These are phyloP conservation scores for Corythornis cristatus DNA, from an alignment of 2,113 vertebrate genomes.

Conservation along the genomic window DNA sequence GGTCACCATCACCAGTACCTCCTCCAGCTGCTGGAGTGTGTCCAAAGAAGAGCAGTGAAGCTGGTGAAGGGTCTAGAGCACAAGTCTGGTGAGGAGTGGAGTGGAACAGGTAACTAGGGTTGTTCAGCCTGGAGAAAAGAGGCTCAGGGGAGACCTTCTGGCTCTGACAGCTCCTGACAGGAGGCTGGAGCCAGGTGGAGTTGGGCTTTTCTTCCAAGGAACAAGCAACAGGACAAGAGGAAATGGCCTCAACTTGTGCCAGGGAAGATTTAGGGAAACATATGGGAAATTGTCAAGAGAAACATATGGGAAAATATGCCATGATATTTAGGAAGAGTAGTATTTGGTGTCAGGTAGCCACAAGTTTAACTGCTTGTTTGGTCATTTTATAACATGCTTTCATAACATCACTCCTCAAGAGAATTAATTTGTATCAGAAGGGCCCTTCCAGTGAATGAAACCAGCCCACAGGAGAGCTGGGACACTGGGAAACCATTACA, in stretches of 20 bases:
- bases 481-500: fast-evolving
- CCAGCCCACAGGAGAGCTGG: background rate
- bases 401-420: fast-evolving
- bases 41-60: background rate
- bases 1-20: background rate
- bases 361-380: background rate
- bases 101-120: background rate
- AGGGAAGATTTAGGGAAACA: background rate
- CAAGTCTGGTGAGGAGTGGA: too few species aligned
- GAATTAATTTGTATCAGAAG: background rate
- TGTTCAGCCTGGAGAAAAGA: background rate
- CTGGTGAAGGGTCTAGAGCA: background rate
- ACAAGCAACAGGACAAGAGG: background rate
- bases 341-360: fast-evolving
- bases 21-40: background rate
- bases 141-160: background rate
- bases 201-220: background rate
- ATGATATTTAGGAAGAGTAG: background rate
- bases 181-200: background rate
- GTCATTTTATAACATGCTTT: background rate
- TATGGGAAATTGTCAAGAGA: background rate
- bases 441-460: background rate
- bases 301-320: background rate
- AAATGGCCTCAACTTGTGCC: background rate
- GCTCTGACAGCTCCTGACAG: background rate